A percentile compares a stretch with the other conserved stretches of the same genome.
Evolutionary conservation across 1,140 invertebrate species (phyloP).

Genomic region (Leptopilina boulardi): DNA sequence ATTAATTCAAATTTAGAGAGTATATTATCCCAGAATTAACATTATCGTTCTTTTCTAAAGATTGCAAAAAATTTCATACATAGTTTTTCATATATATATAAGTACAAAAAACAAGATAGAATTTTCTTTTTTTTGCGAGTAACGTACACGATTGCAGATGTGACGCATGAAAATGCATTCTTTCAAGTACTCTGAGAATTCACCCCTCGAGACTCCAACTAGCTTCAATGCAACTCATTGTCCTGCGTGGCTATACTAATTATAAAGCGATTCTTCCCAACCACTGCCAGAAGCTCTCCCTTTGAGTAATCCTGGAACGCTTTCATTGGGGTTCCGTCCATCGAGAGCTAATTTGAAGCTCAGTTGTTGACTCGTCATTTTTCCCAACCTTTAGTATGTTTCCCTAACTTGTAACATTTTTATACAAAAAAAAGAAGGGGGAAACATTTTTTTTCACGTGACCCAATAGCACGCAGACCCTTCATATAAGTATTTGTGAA

Average conservation of each 20-base stretch:
- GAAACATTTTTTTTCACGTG: too few relatives aligned
- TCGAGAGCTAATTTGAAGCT: constrained; percentile 28
- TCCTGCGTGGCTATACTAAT: constrained; percentile 61
- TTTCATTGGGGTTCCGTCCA: constrained; percentile 29
- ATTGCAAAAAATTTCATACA: too few relatives aligned
- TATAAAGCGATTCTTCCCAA: constrained; percentile 60
- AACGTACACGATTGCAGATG: constrained; percentile 19
- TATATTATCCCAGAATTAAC: too few relatives aligned
- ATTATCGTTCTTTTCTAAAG: too few relatives aligned
- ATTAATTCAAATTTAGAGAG: too few relatives aligned
- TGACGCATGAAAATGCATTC: constrained; percentile 19
- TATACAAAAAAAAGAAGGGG: too few relatives aligned
- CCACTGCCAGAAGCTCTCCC: constrained; percentile 56
- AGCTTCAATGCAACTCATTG: constrained; percentile 53
- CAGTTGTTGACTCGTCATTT: constrained; percentile 16
- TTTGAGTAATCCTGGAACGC: constrained; percentile 66
- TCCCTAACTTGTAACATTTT: constrained; percentile 9
- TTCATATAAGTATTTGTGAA: too few relatives aligned
- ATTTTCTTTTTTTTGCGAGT: not conserved
- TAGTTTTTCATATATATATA: too few relatives aligned
- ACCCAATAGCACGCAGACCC: too few relatives aligned
- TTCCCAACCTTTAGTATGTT: not conserved
- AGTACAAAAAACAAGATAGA: not conserved
- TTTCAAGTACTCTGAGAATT: constrained; percentile 25
- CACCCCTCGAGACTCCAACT: constrained; percentile 50